phyloP scores from a whole-genome alignment of 1,140 invertebrate species.

The Cardiocondyla obscurior region DNA sequence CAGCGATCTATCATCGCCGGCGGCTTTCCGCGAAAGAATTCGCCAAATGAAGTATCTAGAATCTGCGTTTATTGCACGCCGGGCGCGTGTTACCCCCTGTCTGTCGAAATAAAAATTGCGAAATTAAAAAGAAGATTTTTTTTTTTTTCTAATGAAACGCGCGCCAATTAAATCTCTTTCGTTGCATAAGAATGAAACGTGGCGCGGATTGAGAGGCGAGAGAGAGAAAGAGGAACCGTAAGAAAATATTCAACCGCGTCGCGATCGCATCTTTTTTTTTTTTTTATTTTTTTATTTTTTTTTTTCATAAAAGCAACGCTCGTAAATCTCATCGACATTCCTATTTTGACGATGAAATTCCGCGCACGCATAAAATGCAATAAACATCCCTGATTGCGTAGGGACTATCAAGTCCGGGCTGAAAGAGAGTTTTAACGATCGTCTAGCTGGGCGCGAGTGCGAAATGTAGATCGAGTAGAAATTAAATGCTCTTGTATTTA shows the following conservation, averaged over 20 bases:
- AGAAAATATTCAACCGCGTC: neutral
- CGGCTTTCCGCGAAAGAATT: neutral
- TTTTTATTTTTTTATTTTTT: too few species aligned
- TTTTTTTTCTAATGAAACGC: neutral
- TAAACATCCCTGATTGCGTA: slow-evolving; percentile 39
- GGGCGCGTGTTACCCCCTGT: neutral
- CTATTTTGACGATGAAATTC: slow-evolving; percentile 5
- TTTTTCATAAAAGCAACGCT: neutral
- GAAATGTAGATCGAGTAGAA: slow-evolving; percentile 46
- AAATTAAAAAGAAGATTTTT: too few species aligned
- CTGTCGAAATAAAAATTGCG: too few species aligned
- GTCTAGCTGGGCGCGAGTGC: slow-evolving; percentile 20
- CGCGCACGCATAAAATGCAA: slow-evolving; percentile 10
- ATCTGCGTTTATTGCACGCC: neutral
- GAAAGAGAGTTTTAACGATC: slow-evolving; percentile 46
- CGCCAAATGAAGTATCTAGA: neutral
- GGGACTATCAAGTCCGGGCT: slow-evolving; percentile 1
- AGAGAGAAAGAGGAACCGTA: too few species aligned
- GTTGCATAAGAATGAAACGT: neutral
- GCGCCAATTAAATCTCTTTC: neutral
- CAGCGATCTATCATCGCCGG: neutral
- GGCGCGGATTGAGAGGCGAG: neutral
- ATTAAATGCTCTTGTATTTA: slow-evolving; percentile 56
- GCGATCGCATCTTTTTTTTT: too few species aligned
- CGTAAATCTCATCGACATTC: slow-evolving; percentile 13